Percentiles rank a stretch among this genome's conserved stretches.
Conservation (phyloP, 1,140 invertebrate species). For the Macrostomum lignano region DNA sequence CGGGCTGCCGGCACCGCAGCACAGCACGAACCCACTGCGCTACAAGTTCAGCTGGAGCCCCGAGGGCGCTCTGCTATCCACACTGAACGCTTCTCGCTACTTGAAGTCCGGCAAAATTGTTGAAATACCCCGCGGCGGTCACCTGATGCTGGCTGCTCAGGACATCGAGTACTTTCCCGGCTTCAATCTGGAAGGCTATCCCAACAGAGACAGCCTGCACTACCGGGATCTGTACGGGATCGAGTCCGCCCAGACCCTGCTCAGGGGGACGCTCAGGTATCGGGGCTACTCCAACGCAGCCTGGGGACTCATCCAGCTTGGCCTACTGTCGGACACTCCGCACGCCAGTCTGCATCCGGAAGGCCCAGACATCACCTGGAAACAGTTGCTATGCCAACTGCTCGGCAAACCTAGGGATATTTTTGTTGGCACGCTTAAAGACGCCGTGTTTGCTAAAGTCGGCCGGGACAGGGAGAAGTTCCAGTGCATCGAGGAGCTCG, state of each 20-base stretch:
- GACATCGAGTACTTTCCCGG: constrained; percentile 67
- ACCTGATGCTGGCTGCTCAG: constrained; percentile 45
- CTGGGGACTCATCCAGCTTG: constrained; percentile 50
- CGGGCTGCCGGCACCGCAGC: constrained; percentile 71
- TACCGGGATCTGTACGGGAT: constrained; percentile 59
- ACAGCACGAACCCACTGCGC: constrained; percentile 53
- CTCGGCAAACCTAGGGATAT: neutral
- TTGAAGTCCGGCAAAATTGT: constrained; percentile 53
- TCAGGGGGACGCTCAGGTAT: constrained; percentile 66
- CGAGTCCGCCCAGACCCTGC: constrained; percentile 43
- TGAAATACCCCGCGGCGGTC: constrained; percentile 59
- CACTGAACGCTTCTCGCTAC: constrained; percentile 57
- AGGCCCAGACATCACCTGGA: constrained; percentile 80
- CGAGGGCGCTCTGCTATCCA: constrained; percentile 56
- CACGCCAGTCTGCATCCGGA: constrained; percentile 62
- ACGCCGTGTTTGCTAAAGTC: constrained; percentile 54
- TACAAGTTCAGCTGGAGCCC: constrained; percentile 93
- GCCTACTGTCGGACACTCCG: constrained; percentile 52
- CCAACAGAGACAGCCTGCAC: constrained; percentile 68
- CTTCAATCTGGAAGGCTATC: constrained; percentile 77
- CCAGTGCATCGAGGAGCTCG: constrained; percentile 30
- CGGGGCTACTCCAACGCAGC: constrained; percentile 63
- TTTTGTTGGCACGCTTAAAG: constrained; percentile 32
- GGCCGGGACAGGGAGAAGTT: constrained; percentile 44
- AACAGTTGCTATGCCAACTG: constrained; percentile 2